These are phyloP conservation scores for Phrynocephalus forsythii DNA, from an alignment of 2,797 vertebrate species.

Conservation along the genomic window DNA sequence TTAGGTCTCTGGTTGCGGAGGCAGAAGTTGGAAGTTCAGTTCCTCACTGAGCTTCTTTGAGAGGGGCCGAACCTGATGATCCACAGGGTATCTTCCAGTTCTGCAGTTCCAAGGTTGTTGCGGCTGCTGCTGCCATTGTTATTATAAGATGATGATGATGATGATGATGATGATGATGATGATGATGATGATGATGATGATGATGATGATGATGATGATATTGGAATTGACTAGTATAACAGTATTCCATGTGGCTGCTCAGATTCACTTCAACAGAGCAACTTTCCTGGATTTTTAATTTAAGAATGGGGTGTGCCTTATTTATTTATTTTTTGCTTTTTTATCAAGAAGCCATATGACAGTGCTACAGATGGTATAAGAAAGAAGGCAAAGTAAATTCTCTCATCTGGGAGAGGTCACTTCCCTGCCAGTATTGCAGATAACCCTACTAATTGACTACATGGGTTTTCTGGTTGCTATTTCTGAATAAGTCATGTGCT, in stretches of 20 bases:
- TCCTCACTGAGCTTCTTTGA: too few relatives aligned
- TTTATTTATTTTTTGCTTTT: background rate
- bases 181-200: too few relatives aligned
- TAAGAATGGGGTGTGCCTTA: background rate
- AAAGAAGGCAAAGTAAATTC: background rate
- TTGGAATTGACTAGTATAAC: background rate
- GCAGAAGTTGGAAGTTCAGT: too few relatives aligned
- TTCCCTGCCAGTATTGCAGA: background rate
- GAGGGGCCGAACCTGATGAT: too few relatives aligned
- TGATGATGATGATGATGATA: background rate
- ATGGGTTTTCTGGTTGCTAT: fast-evolving
- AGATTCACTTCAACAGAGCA: background rate
- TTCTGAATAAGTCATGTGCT: fast-evolving
- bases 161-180: too few relatives aligned
- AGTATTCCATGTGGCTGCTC: background rate
- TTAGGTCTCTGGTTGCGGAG: too few relatives aligned
- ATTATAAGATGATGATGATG: too few relatives aligned
- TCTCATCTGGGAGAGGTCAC: background rate
- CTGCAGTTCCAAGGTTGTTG: too few relatives aligned
- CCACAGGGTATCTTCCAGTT: too few relatives aligned
- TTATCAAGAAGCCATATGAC: background rate
- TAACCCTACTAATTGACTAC: background rate
- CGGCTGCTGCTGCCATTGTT: too few relatives aligned
- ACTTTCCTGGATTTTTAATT: background rate
- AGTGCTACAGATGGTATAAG: background rate